Conservation (phyloP, 2,797 vertebrate genomes). For the Sparus aurata region DNA sequence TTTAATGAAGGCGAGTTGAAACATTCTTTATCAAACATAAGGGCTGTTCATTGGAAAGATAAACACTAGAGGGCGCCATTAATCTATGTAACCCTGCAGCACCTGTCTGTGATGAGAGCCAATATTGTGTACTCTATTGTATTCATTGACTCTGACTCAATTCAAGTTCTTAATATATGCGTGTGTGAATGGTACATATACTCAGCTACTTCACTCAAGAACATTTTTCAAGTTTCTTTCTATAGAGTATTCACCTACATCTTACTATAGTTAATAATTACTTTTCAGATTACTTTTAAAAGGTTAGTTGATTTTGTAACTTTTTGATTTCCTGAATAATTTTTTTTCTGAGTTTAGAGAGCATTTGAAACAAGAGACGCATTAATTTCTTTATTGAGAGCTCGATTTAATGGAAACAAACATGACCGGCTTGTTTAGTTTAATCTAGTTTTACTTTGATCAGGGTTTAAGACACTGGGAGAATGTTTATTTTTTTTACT, state of each 20-base stretch:
- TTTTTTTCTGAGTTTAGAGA: no score
- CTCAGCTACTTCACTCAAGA: background rate
- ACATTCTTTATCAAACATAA: background rate
- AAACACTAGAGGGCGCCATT: slow-evolving; percentile 58
- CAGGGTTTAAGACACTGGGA: no score
- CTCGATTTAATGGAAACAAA: background rate
- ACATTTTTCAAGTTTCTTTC: background rate
- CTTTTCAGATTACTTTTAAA: background rate
- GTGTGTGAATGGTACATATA: no score
- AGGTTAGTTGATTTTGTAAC: no score
- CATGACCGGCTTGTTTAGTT: background rate
- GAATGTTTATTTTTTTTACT: no score
- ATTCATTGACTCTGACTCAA: background rate
- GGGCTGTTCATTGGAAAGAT: background rate
- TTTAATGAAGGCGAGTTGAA: no score
- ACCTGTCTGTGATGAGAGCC: background rate
- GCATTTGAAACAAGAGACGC: background rate
- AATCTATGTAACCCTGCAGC: background rate
- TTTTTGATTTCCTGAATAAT: no score
- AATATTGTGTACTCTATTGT: background rate
- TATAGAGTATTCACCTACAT: no score
- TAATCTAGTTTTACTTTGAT: background rate
- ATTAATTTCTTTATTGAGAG: slow-evolving; percentile 3
- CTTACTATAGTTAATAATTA: background rate
- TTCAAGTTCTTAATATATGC: background rate